Percentiles rank a stretch among this genome's conserved stretches.
Conservation (phyloP, 2,888 invertebrate genomes). For the Opisthograptis luteolata region DNA sequence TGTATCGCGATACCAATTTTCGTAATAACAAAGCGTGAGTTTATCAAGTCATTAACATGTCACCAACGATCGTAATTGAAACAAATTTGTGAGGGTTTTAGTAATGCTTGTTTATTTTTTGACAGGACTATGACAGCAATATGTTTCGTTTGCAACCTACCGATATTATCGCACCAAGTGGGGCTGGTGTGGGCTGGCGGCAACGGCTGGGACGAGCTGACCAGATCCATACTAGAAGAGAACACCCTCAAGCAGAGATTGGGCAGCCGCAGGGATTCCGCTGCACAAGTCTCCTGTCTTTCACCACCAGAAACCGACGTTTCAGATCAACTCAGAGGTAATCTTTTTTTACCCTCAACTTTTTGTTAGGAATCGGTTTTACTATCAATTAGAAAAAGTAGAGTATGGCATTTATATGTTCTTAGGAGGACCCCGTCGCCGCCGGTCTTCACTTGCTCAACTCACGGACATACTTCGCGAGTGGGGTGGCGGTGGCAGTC, state of each 20-base stretch:
- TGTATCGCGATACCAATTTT: slow-evolving; percentile 69
- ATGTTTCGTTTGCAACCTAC: slow-evolving; percentile 98
- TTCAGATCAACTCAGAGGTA: slow-evolving; percentile 80
- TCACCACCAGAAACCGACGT: slow-evolving; percentile 94
- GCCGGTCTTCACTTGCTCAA: slow-evolving; percentile 94
- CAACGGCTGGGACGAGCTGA: slow-evolving; percentile 97
- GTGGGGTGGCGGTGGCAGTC: slow-evolving; percentile 89
- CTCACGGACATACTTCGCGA: slow-evolving; percentile 94
- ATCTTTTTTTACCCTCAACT: background rate
- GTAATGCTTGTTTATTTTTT: slow-evolving; percentile 49
- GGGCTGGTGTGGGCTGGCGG: slow-evolving; percentile 97
- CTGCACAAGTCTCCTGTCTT: slow-evolving; percentile 94
- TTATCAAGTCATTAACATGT: slow-evolving; percentile 30
- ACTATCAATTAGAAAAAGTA: background rate
- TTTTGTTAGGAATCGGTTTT: background rate
- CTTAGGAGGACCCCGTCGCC: slow-evolving; percentile 86
- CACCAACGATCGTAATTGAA: background rate
- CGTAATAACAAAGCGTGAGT: slow-evolving; percentile 79
- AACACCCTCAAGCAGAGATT: slow-evolving; percentile 92
- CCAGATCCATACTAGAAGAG: slow-evolving; percentile 93
- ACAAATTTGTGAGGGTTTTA: slow-evolving; percentile 2
- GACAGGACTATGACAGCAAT: slow-evolving; percentile 96
- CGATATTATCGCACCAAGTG: slow-evolving; percentile 97
- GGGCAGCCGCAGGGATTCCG: slow-evolving; percentile 94
- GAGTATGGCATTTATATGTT: slow-evolving; percentile 7